Evolutionary conservation across 2,888 invertebrate genomes (phyloP).

Genomic region (Brachylomia viminalis): DNA sequence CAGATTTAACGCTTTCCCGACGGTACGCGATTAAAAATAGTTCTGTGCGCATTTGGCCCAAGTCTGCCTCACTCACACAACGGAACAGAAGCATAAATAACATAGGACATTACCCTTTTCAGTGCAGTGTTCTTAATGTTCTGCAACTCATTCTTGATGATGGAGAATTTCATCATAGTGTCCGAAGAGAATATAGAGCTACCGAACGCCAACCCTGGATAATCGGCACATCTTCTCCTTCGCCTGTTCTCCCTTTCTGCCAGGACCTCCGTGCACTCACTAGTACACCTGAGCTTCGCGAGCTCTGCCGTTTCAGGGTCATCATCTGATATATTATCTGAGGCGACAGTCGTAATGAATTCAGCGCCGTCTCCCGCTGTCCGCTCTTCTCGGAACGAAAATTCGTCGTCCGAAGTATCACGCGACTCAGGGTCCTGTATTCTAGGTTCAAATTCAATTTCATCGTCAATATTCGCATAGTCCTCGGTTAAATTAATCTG

Average conservation of each 20-base stretch:
- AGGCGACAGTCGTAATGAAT: constrained; percentile 76
- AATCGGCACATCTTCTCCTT: constrained; percentile 96
- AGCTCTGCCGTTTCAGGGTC: constrained; percentile 95
- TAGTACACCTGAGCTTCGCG: constrained; percentile 96
- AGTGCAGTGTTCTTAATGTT: constrained; percentile 99
- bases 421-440: constrained; percentile 79
- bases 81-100: constrained; percentile 83
- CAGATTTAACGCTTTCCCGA: constrained; percentile 80
- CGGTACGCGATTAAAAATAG: constrained; percentile 87
- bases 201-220: constrained; percentile 97
- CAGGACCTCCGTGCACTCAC: constrained; percentile 96
- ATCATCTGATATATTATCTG: constrained; percentile 90
- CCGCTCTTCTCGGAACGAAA: constrained; percentile 85
- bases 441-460: constrained; percentile 83
- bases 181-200: constrained; percentile 98
- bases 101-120: constrained; percentile 95
- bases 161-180: constrained; percentile 99
- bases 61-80: constrained; percentile 80
- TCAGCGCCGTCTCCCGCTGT: constrained; percentile 88
- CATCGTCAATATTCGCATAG: constrained; percentile 83
- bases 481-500: constrained; percentile 82
- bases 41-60: constrained; percentile 88
- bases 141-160: constrained; percentile 99
- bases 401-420: constrained; percentile 86
- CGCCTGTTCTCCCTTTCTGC: constrained; percentile 95